Evolutionary conservation across 2,113 vertebrate species (phyloP).

Genomic region (Scolopax mira): DNA sequence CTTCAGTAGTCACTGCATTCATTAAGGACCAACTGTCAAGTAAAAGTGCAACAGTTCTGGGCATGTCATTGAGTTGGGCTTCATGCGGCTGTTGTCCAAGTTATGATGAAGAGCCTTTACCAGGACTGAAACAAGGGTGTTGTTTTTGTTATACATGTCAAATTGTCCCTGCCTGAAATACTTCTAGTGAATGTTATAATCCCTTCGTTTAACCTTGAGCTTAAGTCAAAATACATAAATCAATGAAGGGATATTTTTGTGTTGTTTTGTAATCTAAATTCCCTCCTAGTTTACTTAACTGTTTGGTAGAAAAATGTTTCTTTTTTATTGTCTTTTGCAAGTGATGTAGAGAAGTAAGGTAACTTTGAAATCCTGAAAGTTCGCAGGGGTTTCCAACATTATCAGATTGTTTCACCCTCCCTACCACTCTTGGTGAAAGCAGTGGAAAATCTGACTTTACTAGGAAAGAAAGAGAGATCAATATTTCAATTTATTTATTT

Average conservation of each 20-base stretch:
- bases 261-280: background rate
- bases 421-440: background rate
- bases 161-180: background rate
- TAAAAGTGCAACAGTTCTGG: background rate
- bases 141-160: background rate
- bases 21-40: background rate
- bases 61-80: background rate
- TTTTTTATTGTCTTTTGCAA: background rate
- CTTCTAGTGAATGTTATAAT: background rate
- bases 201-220: background rate
- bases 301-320: background rate
- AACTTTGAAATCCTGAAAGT: background rate
- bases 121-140: background rate
- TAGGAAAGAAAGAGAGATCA: background rate
- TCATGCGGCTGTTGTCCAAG: background rate
- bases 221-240: conserved; percentile 30
- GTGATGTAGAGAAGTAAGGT: background rate
- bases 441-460: background rate
- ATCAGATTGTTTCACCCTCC: background rate
- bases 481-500: conserved; percentile 44
- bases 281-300: background rate
- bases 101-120: background rate
- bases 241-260: background rate
- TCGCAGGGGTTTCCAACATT: background rate
- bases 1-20: background rate